Conservation (phyloP, 2,797 vertebrate genomes). For the Coilia nasus region DNA sequence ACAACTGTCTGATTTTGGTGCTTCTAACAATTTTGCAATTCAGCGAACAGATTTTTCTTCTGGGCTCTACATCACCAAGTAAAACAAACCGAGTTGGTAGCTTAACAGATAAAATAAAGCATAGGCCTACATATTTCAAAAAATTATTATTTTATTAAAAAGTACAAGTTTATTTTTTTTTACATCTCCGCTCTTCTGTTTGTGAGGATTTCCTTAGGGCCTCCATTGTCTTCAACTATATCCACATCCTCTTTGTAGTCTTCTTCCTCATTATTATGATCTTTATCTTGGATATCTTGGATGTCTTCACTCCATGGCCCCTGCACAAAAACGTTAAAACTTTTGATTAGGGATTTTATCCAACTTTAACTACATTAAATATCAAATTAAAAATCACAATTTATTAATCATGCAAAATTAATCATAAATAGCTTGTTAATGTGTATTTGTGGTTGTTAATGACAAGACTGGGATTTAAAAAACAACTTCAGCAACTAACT, state of each 20-base stretch:
- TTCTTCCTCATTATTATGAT: slow-evolving; percentile 9
- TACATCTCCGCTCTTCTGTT: slow-evolving; percentile 32
- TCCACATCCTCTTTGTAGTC: neutral
- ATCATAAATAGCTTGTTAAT: neutral
- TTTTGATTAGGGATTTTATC: neutral
- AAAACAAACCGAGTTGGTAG: no score
- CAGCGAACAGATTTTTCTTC: no score
- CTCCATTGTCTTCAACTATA: slow-evolving; percentile 27
- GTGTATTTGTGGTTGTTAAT: neutral
- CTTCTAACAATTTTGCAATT: no score
- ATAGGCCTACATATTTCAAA: no score
- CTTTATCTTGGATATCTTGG: slow-evolving; percentile 9
- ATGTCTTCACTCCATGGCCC: neutral
- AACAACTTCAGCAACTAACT: slow-evolving; percentile 59
- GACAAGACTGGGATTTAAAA: neutral
- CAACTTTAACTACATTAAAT: neutral
- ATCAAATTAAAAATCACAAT: neutral
- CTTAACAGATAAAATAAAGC: no score
- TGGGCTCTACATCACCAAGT: no score
- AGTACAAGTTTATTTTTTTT: neutral
- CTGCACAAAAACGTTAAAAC: neutral
- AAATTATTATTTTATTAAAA: neutral
- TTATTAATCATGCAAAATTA: neutral
- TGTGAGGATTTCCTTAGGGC: slow-evolving; percentile 19
- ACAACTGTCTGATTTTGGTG: no score